Percentiles rank a stretch among this genome's conserved stretches.
Conservation (phyloP, 2,113 vertebrate species). For the Conger conger region DNA sequence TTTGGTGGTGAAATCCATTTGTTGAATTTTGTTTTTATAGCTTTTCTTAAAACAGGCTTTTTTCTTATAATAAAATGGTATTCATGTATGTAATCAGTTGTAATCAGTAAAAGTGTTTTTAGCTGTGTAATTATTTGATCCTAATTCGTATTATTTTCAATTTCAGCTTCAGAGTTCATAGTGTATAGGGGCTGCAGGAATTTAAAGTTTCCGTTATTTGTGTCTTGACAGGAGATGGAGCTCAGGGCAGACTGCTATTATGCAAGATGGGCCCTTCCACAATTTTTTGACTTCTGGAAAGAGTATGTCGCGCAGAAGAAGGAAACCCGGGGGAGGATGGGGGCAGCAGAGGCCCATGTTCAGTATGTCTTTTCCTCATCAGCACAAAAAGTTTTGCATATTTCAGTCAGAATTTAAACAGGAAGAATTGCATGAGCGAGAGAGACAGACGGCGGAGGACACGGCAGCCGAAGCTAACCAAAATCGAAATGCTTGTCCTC, state of each 20-base stretch:
- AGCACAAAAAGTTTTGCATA: neutral
- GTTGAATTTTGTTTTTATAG: neutral
- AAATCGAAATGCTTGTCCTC: too few species aligned
- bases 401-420: too few species aligned
- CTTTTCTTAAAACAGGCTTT: neutral
- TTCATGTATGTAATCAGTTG: neutral
- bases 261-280: constrained; percentile 49
- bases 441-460: too few species aligned
- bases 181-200: neutral
- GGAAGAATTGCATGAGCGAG: too few species aligned
- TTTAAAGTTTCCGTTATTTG: neutral
- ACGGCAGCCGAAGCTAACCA: too few species aligned
- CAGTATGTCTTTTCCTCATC: constrained; percentile 38
- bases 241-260: constrained; percentile 56
- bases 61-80: too few species aligned
- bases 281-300: constrained; percentile 64
- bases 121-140: neutral
- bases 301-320: constrained; percentile 54
- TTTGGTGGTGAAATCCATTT: neutral
- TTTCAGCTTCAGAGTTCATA: neutral
- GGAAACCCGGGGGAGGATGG: constrained; percentile 42
- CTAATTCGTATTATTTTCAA: neutral
- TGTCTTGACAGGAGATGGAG: constrained; percentile 53
- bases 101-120: neutral
- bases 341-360: constrained; percentile 50